Base-by-base conservation (phyloP, 1,140 invertebrate species). In the Drosophila erecta region DNA sequence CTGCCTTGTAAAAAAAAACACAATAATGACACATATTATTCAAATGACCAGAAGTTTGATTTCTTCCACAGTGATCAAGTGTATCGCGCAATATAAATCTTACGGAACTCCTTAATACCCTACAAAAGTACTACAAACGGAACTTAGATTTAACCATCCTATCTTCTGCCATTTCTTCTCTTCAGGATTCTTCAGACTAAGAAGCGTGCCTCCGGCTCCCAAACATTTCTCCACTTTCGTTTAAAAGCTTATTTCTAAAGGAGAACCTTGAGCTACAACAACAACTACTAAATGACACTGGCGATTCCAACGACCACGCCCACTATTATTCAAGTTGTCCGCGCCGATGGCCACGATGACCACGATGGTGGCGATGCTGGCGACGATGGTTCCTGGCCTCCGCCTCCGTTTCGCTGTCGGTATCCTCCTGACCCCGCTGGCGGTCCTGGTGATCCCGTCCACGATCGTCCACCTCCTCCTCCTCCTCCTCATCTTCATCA, bases 231-330 rank as follows among this genome's bases (percentile, higher is more conserved):
- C 30, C 59, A 51, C 17, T 22, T 53, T 69, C 66, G 35, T 69
- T 69, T 70, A 70, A 70, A 70, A 70, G 64, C 66, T 69, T 69
- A 70, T 49, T 67, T 27, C 66, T 70, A 70, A 43, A 65, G 62
- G 50, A 56, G 66, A 70, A 70, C 62, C 62, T 70, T 70, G 62
- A 70, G 62, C 66, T 69, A 70, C 66, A 70, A 70, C 66, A 70
- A 67, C 59, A 70, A 70, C 62, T 70, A 70, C 62, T 69, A 65
- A 66, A 66, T 66, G 61, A 67, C 65, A 38, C 62, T 54, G 41
- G 27, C 22, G 50, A 49, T 17, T 33, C 17, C 41, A 20, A 20
- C 30, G 30, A 35, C 30, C n/a, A 40, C 15, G 40, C 51, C 47
- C 43, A 57, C 41, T 70, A 70, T 70, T 70, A 70, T 70, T 70